Evolutionary conservation across 2,797 vertebrate species (phyloP), one percentile per base, ranked within the genome.

Genomic region (Scyliorhinus canicula): DNA sequence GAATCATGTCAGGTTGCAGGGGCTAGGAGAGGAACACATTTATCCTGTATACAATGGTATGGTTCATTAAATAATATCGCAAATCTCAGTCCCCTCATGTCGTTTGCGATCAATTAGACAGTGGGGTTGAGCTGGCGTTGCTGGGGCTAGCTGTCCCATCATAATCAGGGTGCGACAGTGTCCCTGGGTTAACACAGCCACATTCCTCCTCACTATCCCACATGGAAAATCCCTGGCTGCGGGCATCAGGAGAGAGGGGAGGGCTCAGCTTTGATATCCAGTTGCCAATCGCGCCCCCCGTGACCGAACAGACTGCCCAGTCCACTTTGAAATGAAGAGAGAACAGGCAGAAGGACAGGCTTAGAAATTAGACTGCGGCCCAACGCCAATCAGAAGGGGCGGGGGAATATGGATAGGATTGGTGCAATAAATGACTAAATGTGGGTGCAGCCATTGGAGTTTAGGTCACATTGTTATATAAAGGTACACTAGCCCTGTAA

Each of bases 381-480:
- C 71, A 74, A 11, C 31, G 11, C n/a, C 1, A 74, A 74, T 14
- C 69, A 35, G 31, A 31, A 1, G 35, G 71, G 71, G 71, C 0
- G 71, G 35, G 31, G 12, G 31, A 74, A 35, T 71, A n/a, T 35
- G 2, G 67, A 69, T 28, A n/a, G 71, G 35, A n/a, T 74, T 74
- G 12, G 24, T 11, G 79, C 9, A 86, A 28, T 86, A 35, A 90
- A 90, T 19, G 55, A 90, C 14, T 2, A 60, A n/a, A 60, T 21
- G 2, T 44, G 19, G 88, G 88, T 5, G 57, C 26, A 26, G 86
- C 55, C 12, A 21, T 26, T 52, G 47, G 52, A 0, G 85, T 24
- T 50, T 26, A 86, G 71, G 86, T 60, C 86, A 91, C 86, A 91
- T 91, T 91, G 88, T 65, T 65, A 63, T 9, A 40, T 44, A 63